phyloP scores from a whole-genome alignment of 2,888 invertebrate species.

The Hemistola chrysoprasaria region DNA sequence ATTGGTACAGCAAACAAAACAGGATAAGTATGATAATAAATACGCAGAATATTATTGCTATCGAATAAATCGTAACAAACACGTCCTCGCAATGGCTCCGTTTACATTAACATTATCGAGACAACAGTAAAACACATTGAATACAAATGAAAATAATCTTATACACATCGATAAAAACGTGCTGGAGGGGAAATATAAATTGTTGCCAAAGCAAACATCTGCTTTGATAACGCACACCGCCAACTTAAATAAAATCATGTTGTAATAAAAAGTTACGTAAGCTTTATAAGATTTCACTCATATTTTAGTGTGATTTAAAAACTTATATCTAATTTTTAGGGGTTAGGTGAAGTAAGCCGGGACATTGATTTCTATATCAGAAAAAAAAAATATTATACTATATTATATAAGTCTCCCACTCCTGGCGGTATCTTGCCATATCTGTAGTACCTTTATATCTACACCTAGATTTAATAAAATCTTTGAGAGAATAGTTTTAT shows the following conservation, averaged over 20 bases:
- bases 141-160: slow-evolving; percentile 32
- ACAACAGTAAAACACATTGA: slow-evolving; percentile 19
- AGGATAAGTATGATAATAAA: slow-evolving; percentile 3
- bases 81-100: neutral
- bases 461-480: too few species aligned
- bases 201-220: slow-evolving; percentile 44
- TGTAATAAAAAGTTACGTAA: too few species aligned
- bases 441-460: too few species aligned
- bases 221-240: slow-evolving; percentile 36
- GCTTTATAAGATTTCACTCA: too few species aligned
- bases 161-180: slow-evolving; percentile 37
- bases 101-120: slow-evolving; percentile 17
- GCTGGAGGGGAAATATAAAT: slow-evolving; percentile 35
- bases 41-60: neutral
- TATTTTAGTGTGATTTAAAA: too few species aligned
- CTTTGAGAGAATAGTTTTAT: too few species aligned
- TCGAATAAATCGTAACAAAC: neutral
- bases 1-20: neutral
- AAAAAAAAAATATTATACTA: too few species aligned
- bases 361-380: too few species aligned
- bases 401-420: too few species aligned
- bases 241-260: slow-evolving; percentile 31
- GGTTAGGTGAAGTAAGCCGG: too few species aligned
- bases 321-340: too few species aligned
- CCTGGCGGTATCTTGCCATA: too few species aligned